A percentile compares a stretch with the other conserved stretches of the same genome.
Evolutionary conservation across 1,140 invertebrate genomes (phyloP).

Genomic region (Danaus melanippus): DNA sequence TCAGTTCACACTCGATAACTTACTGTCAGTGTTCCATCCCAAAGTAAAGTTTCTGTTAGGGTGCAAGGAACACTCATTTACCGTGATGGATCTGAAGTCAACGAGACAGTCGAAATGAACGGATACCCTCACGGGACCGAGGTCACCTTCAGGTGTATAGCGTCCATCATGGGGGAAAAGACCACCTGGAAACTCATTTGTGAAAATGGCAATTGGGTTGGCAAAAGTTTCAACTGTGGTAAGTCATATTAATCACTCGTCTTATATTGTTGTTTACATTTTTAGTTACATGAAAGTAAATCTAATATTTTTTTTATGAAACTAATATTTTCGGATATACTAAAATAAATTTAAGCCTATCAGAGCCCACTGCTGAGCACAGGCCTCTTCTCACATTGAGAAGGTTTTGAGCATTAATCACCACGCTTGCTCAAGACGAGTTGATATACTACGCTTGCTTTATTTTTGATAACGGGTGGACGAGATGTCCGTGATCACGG

Average conservation of each 20-base stretch:
- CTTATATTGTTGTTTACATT: no score
- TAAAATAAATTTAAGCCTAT: no score
- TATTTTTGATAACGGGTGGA: no score
- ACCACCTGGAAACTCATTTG: constrained; percentile 88
- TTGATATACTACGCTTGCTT: no score
- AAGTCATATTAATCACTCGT: constrained; percentile 22
- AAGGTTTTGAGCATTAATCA: no score
- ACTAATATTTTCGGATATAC: no score
- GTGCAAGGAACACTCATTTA: constrained; percentile 80
- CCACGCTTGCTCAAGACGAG: no score
- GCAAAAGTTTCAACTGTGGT: constrained; percentile 80
- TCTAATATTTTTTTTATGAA: no score
- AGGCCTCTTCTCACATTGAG: no score
- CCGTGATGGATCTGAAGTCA: constrained; percentile 73
- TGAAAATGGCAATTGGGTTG: constrained; percentile 87
- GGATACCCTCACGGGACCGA: constrained; percentile 85
- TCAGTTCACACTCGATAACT: constrained; percentile 6
- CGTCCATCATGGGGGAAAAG: constrained; percentile 82
- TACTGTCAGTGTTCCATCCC: constrained; percentile 17
- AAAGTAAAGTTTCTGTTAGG: constrained; percentile 43
- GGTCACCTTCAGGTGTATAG: constrained; percentile 86
- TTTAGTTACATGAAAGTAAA: no score
- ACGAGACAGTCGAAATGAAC: constrained; percentile 40
- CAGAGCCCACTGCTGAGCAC: no score
- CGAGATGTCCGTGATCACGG: no score